Base-by-base conservation (phyloP, 2,113 vertebrate genomes). In the Phodopus roborovskii region DNA sequence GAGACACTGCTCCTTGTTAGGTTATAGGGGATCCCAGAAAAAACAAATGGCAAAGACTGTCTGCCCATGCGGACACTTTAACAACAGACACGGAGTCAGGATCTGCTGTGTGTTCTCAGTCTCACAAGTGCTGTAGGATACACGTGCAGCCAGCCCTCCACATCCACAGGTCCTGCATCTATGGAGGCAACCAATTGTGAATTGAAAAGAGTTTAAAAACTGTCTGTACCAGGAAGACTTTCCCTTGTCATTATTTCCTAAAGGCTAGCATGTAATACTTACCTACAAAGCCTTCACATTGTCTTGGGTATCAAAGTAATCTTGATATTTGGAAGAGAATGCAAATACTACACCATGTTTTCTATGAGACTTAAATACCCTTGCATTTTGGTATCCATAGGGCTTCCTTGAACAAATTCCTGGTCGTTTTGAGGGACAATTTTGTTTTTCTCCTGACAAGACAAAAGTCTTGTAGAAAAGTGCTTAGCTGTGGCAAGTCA, bases 101-200 rank as follows among this genome's bases (percentile, higher is more conserved):
- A n/a, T 16, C 78, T 45, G 3, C 58, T 77, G 45, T 5, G 19
- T 8, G 53, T 60, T 22, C 11, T 64, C 70, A 73, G n/a, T 77
- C 58, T 77, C 73, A 87, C 39, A 22, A 77, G 6, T 12, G 30
- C 58, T 71, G 60, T 88, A 30, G 26, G 64, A 50, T 56, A 13
- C 36, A 66, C 87, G 84, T 4, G 17, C 7, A 60, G 12, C 11
- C 22, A 13, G 10, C 10, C 75, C 12, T 85, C 48, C 15, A 0
- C 12, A 7, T 13, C 39, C 5, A 0, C 2, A 9, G 17, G 2
- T 7, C 39, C 53, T 39, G 42, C 17, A n/a, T 68, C 24, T 36
- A 22, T 11, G 16, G 22, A 71, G 28, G 50, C 50, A 39, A 36
- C 73, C 53, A 64, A 10, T 3, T 9, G 53, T 62, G 26, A 22